Evolutionary conservation across 2,888 invertebrate species (phyloP).

Genomic region (Phytoseiulus persimilis): DNA sequence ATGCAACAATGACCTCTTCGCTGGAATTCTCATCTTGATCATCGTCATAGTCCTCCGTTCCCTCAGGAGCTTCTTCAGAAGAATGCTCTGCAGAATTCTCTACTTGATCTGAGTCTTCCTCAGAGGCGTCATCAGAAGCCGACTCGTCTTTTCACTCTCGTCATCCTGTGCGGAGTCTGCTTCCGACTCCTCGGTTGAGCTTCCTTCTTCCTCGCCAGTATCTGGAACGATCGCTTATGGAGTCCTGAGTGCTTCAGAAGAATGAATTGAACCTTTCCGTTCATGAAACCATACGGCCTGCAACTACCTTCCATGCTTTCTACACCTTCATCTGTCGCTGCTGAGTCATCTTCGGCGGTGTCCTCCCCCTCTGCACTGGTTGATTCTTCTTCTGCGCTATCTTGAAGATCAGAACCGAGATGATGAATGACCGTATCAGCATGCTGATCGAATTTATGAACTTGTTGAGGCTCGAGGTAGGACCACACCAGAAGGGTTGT

Average conservation of each 20-base stretch:
- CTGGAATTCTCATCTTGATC: constrained; percentile 42
- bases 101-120: constrained; percentile 40
- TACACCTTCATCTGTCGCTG: constrained; percentile 45
- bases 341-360: constrained; percentile 50
- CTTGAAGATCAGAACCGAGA: neutral
- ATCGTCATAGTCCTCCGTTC: constrained; percentile 41
- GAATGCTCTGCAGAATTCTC: constrained; percentile 41
- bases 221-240: neutral
- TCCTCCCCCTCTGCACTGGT: constrained; percentile 45
- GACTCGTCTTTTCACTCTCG: neutral
- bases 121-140: constrained; percentile 37
- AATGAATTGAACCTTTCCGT: too few relatives aligned
- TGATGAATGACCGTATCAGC: too few relatives aligned
- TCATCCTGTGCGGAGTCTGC: neutral
- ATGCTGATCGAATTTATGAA: too few relatives aligned
- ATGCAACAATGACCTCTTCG: constrained; percentile 39
- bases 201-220: neutral
- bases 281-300: too few relatives aligned
- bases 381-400: neutral
- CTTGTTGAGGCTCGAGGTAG: too few relatives aligned
- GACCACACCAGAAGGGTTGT: neutral
- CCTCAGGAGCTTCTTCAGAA: constrained; percentile 35
- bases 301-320: too few relatives aligned
- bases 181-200: neutral
- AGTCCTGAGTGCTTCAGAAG: too few relatives aligned